Evolutionary conservation across 2,113 vertebrate genomes (phyloP), one percentile per base, ranked within the genome.

Genomic region (Alligator sinensis): DNA sequence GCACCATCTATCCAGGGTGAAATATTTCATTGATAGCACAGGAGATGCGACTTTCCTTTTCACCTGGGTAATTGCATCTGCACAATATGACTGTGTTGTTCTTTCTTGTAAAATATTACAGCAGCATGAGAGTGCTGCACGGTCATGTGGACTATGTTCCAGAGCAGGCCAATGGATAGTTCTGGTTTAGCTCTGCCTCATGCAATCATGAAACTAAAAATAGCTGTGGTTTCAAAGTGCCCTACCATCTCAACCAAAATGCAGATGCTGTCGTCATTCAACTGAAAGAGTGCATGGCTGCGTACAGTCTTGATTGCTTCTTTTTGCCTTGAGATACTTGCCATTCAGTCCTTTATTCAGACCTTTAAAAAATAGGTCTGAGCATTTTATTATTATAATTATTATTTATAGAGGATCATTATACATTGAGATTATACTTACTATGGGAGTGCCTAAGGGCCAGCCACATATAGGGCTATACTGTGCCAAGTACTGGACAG

Each of bases 271-370:
- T 28, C 91, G 61, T 92, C 93, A 70, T 91, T 86, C 68, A 9
- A 54, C 86, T 88, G 77, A 61, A 91, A 77, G 1, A 89, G 86
- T 88, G 86, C 77, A 59, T 17, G 88, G 72, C 79, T 0, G 1
- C 90, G 59, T 11, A 80, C 59, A 78, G 1, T 66, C 82, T 60
- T 77, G 24, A 82, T 76, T 2, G 7, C 25, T 88, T 94, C 84
- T 66, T 82, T 60, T 57, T 57, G 66, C 60, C 79, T 78, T 89
- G 59, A 76, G 89, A 60, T 34, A 86, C 87, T 76, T 82, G 80
- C 82, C 38, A 12, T 87, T 87, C 62, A 21, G 75, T 54, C 74
- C 90, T 87, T 70, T 81, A 57, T 88, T 94, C 80, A 86, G 80
- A 68, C 78, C 86, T 90, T 91, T 91, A 54, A 79, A 82, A 88